Conservation (phyloP, 2,888 invertebrate species). For the Listrodromus nycthemerus region DNA sequence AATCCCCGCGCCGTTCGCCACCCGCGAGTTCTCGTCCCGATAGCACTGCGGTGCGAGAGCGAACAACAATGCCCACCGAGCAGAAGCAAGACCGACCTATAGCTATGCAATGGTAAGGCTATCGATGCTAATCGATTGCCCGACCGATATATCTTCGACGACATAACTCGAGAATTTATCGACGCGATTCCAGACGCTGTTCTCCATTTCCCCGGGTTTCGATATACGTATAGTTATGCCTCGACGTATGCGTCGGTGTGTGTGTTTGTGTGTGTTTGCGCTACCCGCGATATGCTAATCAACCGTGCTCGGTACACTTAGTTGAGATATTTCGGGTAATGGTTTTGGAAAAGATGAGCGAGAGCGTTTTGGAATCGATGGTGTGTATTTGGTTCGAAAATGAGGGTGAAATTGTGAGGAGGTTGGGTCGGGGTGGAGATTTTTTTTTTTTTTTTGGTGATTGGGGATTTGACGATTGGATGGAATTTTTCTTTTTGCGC, state of each 20-base stretch:
- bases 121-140: constrained; percentile 81
- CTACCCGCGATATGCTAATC: constrained; percentile 76
- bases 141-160: constrained; percentile 79
- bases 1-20: not conserved
- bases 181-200: constrained; percentile 74
- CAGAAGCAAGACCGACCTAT: constrained; percentile 51
- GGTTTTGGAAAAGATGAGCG: not conserved
- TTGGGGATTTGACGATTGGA: not conserved
- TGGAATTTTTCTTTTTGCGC: not conserved
- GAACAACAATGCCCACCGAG: constrained; percentile 60
- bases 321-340: constrained; percentile 6
- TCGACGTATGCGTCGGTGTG: constrained; percentile 1
- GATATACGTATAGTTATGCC: too few species aligned
- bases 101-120: constrained; percentile 75
- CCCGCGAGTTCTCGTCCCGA: constrained; percentile 42
- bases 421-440: not conserved
- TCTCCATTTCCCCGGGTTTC: constrained; percentile 57
- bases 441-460: too few species aligned
- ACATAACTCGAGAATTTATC: constrained; percentile 81
- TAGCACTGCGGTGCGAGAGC: constrained; percentile 39
- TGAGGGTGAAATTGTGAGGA: not conserved
- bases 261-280: constrained; percentile 31
- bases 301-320: constrained; percentile 48
- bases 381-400: not conserved
- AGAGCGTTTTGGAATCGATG: not conserved